These are phyloP conservation scores for Brenthis daphne DNA, from an alignment of 2,888 invertebrate species.

Conservation along the genomic window DNA sequence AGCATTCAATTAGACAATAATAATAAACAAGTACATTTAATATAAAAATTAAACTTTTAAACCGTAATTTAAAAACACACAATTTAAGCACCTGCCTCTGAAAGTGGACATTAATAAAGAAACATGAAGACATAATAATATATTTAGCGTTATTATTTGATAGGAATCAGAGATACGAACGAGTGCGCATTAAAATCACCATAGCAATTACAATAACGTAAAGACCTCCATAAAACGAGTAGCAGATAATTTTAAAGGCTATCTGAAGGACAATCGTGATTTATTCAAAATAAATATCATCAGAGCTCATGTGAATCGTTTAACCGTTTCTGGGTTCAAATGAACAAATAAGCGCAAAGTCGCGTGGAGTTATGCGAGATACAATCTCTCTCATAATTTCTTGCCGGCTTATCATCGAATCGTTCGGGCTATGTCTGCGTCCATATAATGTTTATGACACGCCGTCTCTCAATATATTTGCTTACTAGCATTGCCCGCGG, in stretches of 20 bases:
- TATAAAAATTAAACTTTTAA: no score
- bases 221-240: conserved; percentile 37
- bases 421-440: conserved; percentile 38
- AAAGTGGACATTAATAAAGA: conserved; percentile 30
- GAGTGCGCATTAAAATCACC: conserved; percentile 32
- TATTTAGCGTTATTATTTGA: conserved; percentile 41
- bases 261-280: conserved; percentile 37
- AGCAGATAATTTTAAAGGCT: conserved; percentile 38
- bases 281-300: conserved; percentile 40
- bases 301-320: conserved; percentile 27
- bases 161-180: conserved; percentile 33
- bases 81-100: conserved; percentile 21
- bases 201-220: conserved; percentile 40
- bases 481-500: not conserved
- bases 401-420: conserved; percentile 33
- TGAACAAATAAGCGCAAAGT: conserved; percentile 39
- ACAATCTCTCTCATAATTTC: conserved; percentile 36
- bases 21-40: no score
- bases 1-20: no score
- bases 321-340: conserved; percentile 30
- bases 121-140: conserved; percentile 41
- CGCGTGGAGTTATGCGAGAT: conserved; percentile 39
- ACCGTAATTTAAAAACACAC: conserved; percentile 7
- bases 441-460: conserved; percentile 57
- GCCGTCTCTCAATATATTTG: conserved; percentile 36